Evolutionary conservation across 2,888 invertebrate genomes (phyloP), one percentile per base, ranked within the genome.

Genomic region (Galerucella nymphaeae): DNA sequence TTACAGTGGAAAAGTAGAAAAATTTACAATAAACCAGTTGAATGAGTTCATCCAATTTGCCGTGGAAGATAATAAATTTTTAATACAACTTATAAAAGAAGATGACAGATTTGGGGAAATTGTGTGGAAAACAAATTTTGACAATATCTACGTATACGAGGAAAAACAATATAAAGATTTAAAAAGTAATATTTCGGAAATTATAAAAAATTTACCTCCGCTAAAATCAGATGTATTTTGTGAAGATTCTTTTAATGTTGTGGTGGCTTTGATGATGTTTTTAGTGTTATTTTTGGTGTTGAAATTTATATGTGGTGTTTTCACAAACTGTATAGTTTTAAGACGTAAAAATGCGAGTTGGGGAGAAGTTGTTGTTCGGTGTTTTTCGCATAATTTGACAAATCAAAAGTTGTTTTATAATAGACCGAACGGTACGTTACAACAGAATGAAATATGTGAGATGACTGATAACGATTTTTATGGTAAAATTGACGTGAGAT

Each of bases 1-100:
- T 57, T 57, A 57, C 11, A 57, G 57, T 23, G 57, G 57, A 57
- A 23, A 57, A 18, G 57, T 57, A 23, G 23, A 57, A 18, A 20
- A 57, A 57, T 57, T 18, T 18, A 57, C 13, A 13, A 23, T 11
- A 6, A 16, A 55, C 20, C 14, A 18, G 4, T 55, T 55, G 55
- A 57, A 14, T 23, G 1, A 6, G 6, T 57, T 57, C 13, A 57
- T 57, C 5, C 13, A 20, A 20, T 57, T 57, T 57, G 14, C 3
- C 10, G 20, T 23, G 20, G 23, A 20, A 57, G 11, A 57, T 23
- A 2, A 14, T 14, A 11, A 57, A 6, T 57, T 57, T 57, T 9
- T 20, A 57, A 13, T 57, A 13, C 10, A 57, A 23, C 14, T 57
- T 10, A 23, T 57, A 13, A 23, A 57, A 23, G 23, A 57, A 13